phyloP scores from a whole-genome alignment of 2,888 invertebrate genomes.

The Eupithecia subfuscata region DNA sequence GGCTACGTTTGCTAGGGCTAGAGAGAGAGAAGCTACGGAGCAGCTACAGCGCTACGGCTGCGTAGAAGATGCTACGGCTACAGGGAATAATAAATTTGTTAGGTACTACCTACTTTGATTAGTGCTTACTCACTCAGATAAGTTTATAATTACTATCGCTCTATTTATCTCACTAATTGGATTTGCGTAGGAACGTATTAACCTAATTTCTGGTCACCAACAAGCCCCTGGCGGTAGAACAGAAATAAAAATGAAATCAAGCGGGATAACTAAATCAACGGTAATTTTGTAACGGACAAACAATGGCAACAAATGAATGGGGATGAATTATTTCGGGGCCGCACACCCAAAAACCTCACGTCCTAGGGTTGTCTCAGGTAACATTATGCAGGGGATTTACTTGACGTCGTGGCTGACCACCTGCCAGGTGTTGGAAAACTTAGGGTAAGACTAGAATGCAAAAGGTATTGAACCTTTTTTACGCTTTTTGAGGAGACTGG shows the following conservation, averaged over 20 bases:
- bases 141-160: background rate
- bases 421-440: background rate
- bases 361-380: background rate
- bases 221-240: background rate
- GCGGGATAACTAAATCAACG: conserved; percentile 1
- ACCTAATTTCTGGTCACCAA: background rate
- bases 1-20: no score
- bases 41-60: background rate
- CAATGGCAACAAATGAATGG: conserved; percentile 17
- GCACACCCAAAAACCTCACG: background rate
- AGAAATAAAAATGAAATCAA: background rate
- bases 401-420: background rate
- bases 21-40: background rate
- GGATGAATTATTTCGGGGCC: conserved; percentile 17
- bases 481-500: background rate
- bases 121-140: background rate
- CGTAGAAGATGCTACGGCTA: background rate
- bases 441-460: background rate
- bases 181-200: background rate
- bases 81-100: background rate
- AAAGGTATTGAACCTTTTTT: background rate
- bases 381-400: background rate
- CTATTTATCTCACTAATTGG: background rate
- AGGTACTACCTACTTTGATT: no score
- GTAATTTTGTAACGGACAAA: conserved; percentile 15